A percentile compares a stretch with the other conserved stretches of the same genome.
Conservation (phyloP, 2,113 vertebrate species). For the Cisticola juncidis region DNA sequence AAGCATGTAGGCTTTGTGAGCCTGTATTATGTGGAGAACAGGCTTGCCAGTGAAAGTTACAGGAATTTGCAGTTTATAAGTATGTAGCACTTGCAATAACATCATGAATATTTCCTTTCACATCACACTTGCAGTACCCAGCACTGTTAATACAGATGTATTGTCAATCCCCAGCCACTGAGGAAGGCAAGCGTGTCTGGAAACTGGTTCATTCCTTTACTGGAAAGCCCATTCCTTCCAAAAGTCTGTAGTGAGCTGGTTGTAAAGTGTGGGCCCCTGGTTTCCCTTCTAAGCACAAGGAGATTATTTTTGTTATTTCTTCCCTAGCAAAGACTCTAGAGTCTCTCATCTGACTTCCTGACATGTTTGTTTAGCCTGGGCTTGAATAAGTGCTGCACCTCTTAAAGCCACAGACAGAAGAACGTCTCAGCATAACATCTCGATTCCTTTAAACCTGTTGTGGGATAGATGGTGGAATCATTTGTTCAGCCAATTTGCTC, state of each 20-base stretch:
- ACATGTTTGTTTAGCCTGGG: slow-evolving; percentile 4
- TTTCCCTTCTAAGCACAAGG: slow-evolving; percentile 37
- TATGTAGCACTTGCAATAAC: slow-evolving; percentile 35
- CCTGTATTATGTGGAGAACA: background rate
- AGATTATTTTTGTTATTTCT: slow-evolving; percentile 57
- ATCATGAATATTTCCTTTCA: slow-evolving; percentile 62
- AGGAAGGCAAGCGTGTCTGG: background rate
- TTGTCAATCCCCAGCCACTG: slow-evolving; percentile 33
- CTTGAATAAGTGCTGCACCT: background rate
- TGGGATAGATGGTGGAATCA: background rate
- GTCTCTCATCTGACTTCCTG: slow-evolving; percentile 39
- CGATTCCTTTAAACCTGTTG: background rate
- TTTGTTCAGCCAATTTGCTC: background rate
- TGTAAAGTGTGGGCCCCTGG: slow-evolving; percentile 27
- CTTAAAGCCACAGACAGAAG: background rate
- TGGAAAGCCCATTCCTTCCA: slow-evolving; percentile 16
- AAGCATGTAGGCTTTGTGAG: background rate
- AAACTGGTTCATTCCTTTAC: slow-evolving; percentile 10
- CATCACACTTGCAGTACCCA: slow-evolving; percentile 35
- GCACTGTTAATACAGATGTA: slow-evolving; percentile 36
- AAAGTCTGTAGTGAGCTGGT: background rate
- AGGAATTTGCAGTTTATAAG: slow-evolving; percentile 50
- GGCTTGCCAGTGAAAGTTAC: background rate
- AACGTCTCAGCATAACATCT: background rate
- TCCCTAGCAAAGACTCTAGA: background rate